A percentile compares a stretch with the other conserved stretches of the same genome.
phyloP scores from a whole-genome alignment of 2,888 invertebrate species.

The Hololepta plana region DNA sequence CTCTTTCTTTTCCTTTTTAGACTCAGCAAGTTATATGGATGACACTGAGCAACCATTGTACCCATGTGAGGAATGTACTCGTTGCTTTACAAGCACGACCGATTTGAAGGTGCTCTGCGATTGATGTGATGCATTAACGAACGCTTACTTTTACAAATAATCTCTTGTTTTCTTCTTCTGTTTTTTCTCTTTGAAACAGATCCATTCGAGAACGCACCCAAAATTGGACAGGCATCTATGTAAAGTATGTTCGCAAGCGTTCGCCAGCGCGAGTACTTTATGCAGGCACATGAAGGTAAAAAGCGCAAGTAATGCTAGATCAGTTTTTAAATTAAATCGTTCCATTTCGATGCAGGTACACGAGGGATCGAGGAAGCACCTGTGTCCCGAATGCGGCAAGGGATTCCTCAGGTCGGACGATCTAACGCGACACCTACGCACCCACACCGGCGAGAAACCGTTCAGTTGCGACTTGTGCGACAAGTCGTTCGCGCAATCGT shows the following conservation, averaged over 20 bases:
- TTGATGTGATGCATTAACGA: too few relatives aligned
- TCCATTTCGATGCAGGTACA: slow-evolving; percentile 16
- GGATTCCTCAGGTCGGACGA: slow-evolving; percentile 25
- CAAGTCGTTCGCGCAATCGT: slow-evolving; percentile 23
- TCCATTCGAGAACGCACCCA: slow-evolving; percentile 17
- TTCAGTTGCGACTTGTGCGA: slow-evolving; percentile 25
- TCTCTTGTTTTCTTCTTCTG: slow-evolving; percentile 3
- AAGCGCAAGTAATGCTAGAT: slow-evolving; percentile 3
- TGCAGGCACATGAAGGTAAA: slow-evolving; percentile 24
- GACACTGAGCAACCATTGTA: slow-evolving; percentile 25
- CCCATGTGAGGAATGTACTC: slow-evolving; percentile 24
- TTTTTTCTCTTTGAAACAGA: slow-evolving; percentile 9
- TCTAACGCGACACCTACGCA: slow-evolving; percentile 22
- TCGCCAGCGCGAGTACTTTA: slow-evolving; percentile 27
- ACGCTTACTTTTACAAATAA: slow-evolving; percentile 1
- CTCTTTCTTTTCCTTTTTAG: too few relatives aligned
- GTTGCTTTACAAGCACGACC: slow-evolving; percentile 20
- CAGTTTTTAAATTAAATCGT: slow-evolving; percentile 4
- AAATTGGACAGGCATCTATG: slow-evolving; percentile 18
- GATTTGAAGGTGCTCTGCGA: slow-evolving; percentile 24
- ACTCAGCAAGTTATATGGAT: too few relatives aligned
- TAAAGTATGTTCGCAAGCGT: slow-evolving; percentile 24
- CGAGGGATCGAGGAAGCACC: slow-evolving; percentile 21
- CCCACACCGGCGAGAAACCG: slow-evolving; percentile 27
- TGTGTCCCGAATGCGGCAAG: slow-evolving; percentile 27